A percentile compares a stretch with the other conserved stretches of the same genome.
Conservation (phyloP, 2,797 vertebrate genomes). For the Ceyx erithaca region DNA sequence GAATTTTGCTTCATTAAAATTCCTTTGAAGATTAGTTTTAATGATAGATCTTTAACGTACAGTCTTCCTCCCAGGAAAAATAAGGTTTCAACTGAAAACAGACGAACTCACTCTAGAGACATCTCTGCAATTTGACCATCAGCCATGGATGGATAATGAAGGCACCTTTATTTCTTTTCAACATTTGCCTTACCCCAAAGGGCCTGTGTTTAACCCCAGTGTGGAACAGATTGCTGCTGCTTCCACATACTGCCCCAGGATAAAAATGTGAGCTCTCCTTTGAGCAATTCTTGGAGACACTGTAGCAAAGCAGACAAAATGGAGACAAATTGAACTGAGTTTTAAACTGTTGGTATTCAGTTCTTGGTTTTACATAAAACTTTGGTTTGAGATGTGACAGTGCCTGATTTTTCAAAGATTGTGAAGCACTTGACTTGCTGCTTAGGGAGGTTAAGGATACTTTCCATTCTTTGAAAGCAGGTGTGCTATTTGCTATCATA, state of each 20-base stretch:
- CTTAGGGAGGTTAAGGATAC: background rate
- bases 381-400: background rate
- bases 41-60: slow-evolving; percentile 6
- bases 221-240: background rate
- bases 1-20: slow-evolving; percentile 46
- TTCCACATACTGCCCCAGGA: background rate
- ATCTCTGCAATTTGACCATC: background rate
- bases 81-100: background rate
- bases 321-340: background rate
- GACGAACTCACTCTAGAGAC: background rate
- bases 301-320: background rate
- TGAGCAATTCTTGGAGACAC: background rate
- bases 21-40: slow-evolving; percentile 25
- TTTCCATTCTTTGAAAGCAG: background rate
- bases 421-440: background rate
- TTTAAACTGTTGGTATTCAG: background rate
- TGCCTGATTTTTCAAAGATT: background rate
- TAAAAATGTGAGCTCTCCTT: background rate
- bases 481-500: background rate
- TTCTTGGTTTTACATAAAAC: background rate
- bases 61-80: slow-evolving; percentile 6
- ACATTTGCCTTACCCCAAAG: background rate
- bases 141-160: background rate
- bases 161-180: background rate
- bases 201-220: background rate